These are phyloP conservation scores for Ciconia nigra DNA, from an alignment of 2,797 vertebrate species.

Conservation along the genomic window DNA sequence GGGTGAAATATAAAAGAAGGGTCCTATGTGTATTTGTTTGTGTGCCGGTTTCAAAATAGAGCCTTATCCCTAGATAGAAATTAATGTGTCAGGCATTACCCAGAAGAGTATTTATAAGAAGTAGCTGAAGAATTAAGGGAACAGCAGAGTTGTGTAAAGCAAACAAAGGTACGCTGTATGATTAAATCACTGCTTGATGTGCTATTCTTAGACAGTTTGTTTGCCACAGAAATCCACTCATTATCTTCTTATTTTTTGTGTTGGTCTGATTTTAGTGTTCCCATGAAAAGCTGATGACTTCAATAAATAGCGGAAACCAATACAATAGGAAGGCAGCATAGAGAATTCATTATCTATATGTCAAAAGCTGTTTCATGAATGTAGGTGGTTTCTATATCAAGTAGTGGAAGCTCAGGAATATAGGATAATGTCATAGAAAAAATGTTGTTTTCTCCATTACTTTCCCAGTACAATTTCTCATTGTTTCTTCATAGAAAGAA, in stretches of 20 bases:
- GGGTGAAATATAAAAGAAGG: neutral
- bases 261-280: slow-evolving; percentile 3
- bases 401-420: neutral
- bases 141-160: neutral
- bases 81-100: slow-evolving; percentile 3
- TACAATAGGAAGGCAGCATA: neutral
- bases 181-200: neutral
- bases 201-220: neutral
- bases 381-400: neutral
- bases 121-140: slow-evolving; percentile 12
- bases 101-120: slow-evolving; percentile 5
- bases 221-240: neutral
- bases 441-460: neutral
- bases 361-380: neutral
- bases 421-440: neutral
- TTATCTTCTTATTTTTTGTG: neutral
- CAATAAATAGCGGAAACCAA: neutral
- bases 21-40: neutral
- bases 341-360: neutral
- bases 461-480: neutral
- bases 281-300: neutral
- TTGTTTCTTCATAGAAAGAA: slow-evolving; percentile 3
- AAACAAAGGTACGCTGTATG: neutral
- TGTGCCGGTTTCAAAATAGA: neutral
- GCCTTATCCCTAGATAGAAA: neutral